Percentiles rank a stretch among this genome's conserved stretches.
Evolutionary conservation across 2,797 vertebrate species (phyloP).

Genomic region (Sphenopsis melanotis): DNA sequence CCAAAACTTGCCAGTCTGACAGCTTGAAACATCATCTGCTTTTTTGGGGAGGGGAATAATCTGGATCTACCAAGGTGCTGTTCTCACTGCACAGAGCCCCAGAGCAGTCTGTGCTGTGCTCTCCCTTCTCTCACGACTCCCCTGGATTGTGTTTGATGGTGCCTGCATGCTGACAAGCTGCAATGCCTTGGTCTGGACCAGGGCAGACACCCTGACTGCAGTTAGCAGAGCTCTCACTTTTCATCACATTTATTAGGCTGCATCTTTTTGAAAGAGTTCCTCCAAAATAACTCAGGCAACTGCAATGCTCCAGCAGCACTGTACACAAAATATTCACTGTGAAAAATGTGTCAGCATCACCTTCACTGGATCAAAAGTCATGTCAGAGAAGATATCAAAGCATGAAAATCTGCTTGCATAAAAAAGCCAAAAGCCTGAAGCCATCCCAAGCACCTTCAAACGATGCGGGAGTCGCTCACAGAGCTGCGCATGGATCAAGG

Average conservation of each 20-base stretch:
- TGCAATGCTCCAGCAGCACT: not conserved
- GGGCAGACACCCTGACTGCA: not conserved
- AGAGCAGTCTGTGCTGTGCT: not conserved
- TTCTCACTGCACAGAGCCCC: not conserved
- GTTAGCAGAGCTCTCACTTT: not conserved
- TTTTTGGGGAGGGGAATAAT: not conserved
- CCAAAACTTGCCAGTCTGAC: not conserved
- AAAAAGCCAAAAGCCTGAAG: slow-evolving; percentile 54
- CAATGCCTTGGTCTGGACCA: not conserved
- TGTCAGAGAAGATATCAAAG: slow-evolving; percentile 53
- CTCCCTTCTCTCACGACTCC: not conserved
- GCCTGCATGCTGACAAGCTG: not conserved
- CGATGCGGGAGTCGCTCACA: not conserved
- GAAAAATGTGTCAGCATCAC: slow-evolving; percentile 29
- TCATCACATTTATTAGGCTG: not conserved
- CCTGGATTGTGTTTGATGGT: not conserved
- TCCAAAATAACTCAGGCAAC: not conserved
- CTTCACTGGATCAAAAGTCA: slow-evolving; percentile 46
- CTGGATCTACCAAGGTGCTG: not conserved
- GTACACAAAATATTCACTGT: slow-evolving; percentile 48
- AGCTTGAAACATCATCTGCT: not conserved
- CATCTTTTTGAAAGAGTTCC: not conserved
- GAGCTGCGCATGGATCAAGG: not conserved
- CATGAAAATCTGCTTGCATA: slow-evolving; percentile 45
- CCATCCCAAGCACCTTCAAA: slow-evolving; percentile 45